These are phyloP conservation scores for Dicentrarchus labrax DNA, from an alignment of 2,113 vertebrate species.

Conservation along the genomic window DNA sequence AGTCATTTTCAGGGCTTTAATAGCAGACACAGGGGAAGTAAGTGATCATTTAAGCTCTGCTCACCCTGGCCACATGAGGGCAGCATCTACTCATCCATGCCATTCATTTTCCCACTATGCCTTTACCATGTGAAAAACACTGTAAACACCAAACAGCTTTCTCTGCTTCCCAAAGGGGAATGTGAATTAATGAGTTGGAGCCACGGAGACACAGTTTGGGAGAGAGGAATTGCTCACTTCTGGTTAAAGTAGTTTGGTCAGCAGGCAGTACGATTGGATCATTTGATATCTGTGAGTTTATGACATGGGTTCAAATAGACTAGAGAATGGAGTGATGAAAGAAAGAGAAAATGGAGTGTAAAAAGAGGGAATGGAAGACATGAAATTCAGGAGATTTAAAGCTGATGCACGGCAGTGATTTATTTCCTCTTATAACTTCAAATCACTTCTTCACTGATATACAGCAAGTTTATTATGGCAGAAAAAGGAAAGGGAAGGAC, in stretches of 20 bases:
- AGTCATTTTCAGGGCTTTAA: neutral
- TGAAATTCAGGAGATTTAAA: slow-evolving; percentile 4
- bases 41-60: slow-evolving; percentile 16
- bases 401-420: neutral
- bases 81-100: slow-evolving; percentile 59
- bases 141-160: slow-evolving; percentile 10
- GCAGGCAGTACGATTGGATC: slow-evolving; percentile 38
- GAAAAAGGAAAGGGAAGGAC: neutral
- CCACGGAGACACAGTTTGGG: slow-evolving; percentile 26
- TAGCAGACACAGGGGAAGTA: neutral
- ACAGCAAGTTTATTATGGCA: neutral
- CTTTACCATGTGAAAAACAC: slow-evolving; percentile 10
- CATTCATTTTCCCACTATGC: rapidly evolving
- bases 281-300: slow-evolving; percentile 49
- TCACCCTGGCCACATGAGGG: slow-evolving; percentile 73
- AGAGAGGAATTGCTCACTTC: slow-evolving; percentile 21
- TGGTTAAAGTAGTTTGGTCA: slow-evolving; percentile 32
- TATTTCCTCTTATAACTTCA: slow-evolving; percentile 6
- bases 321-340: neutral
- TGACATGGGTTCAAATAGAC: neutral
- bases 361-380: slow-evolving; percentile 2
- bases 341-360: neutral
- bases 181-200: slow-evolving; percentile 30
- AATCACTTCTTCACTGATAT: neutral
- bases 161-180: neutral